Base-by-base conservation (phyloP, 2,888 invertebrate genomes). In the Synanthedon andrenaeformis region DNA sequence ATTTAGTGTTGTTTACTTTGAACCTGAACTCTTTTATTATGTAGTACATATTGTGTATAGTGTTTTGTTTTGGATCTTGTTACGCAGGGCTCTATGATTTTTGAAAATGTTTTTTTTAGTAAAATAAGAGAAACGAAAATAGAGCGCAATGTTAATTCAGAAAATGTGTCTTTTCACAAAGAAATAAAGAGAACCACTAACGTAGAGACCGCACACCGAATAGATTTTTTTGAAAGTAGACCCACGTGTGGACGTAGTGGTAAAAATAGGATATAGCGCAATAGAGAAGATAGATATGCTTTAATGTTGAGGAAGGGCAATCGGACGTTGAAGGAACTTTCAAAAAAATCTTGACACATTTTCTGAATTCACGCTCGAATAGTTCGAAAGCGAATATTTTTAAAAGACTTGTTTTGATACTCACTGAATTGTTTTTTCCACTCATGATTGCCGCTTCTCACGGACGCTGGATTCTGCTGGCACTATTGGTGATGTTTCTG, bases 101-200 rank as follows among this genome's bases (percentile, higher is more conserved):
- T 56, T 55, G 49, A 57, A 35, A 28, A 58, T 54, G 62, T 57
- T 59, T 35, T 35, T n/a, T 58, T 58, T 57, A 58, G 57, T 63
- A 65, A 64, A 66, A 59, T 62, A 63, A 65, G 65, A 67, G 64
- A 59, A 60, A 54, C 55, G 61, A 61, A 23, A 23, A 65, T 66
- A 65, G 67, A 69, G 69, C 72, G 74, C 74, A 77, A 74, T 69
- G 77, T 69, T 57, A 41, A 82, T 91, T 93, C 93, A 93, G 93
- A 93, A 94, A 94, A 94, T 94, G 93, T 94, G 93, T 87, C 86
- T 87, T 87, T 87, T 87, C 87, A 87, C 87, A 87, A 84, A 87
- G 87, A 87, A 87, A 92, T 92, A 91, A 90, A 88, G 88, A 89
- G 79, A 87, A 87, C 85, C 77, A 72, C 57, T 69, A 76, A 75